A percentile compares a stretch with the other conserved stretches of the same genome.
Conservation (phyloP, 2,888 invertebrate genomes). For the Volucella bombylans region DNA sequence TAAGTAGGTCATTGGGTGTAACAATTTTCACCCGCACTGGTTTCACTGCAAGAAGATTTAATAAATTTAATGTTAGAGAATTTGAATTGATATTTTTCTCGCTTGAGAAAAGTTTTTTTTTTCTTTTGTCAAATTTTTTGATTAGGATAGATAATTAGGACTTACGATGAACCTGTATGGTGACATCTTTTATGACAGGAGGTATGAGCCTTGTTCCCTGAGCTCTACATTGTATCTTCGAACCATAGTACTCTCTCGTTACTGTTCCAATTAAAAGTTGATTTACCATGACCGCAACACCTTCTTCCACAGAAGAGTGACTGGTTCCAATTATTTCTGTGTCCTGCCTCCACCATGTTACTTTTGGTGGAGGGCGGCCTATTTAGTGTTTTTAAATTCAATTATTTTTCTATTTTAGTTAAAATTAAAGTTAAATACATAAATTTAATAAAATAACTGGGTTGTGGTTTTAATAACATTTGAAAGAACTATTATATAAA, state of each 20-base stretch:
- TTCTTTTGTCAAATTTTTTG: slow-evolving; percentile 25
- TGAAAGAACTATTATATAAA: too few relatives aligned
- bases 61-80: slow-evolving; percentile 27
- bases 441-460: too few relatives aligned
- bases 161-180: slow-evolving; percentile 88
- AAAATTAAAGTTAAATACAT: too few relatives aligned
- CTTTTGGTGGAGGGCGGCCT: slow-evolving; percentile 92
- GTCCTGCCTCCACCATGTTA: slow-evolving; percentile 92
- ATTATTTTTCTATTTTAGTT: too few relatives aligned
- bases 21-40: slow-evolving; percentile 90
- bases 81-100: slow-evolving; percentile 24
- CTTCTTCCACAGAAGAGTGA: slow-evolving; percentile 86
- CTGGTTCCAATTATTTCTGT: slow-evolving; percentile 89
- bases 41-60: slow-evolving; percentile 85
- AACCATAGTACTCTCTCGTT: slow-evolving; percentile 88
- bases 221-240: slow-evolving; percentile 90
- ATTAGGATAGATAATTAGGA: slow-evolving; percentile 71
- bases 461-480: too few relatives aligned
- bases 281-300: slow-evolving; percentile 86
- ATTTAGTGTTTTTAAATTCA: neutral
- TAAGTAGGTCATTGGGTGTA: slow-evolving; percentile 87
- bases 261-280: slow-evolving; percentile 89
- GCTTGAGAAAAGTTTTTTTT: slow-evolving; percentile 9
- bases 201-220: slow-evolving; percentile 88
- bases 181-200: slow-evolving; percentile 88